Evolutionary conservation across 2,113 vertebrate genomes (phyloP).

Genomic region (Microtus pennsylvanicus): DNA sequence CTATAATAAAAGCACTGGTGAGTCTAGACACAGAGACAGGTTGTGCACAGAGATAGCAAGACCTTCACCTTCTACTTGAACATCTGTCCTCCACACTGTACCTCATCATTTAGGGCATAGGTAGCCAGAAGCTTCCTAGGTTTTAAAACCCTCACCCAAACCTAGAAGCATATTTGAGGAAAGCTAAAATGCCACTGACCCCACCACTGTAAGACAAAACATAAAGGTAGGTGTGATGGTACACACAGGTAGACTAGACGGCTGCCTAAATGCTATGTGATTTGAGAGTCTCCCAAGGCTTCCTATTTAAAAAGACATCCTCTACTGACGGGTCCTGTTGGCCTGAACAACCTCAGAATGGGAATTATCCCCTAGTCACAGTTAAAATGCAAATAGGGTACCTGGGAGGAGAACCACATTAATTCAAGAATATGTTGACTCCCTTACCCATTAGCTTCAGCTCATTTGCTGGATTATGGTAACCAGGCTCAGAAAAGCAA

Average conservation of each 20-base stretch:
- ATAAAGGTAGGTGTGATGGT: background rate
- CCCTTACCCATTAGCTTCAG: constrained; percentile 39
- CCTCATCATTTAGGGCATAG: background rate
- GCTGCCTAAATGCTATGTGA: background rate
- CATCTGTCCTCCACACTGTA: background rate
- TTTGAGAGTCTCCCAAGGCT: constrained; percentile 17
- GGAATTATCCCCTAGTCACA: constrained; percentile 27
- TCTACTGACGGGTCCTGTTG: background rate
- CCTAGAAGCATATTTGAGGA: background rate
- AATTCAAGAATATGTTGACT: constrained; percentile 13
- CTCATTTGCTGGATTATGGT: constrained; percentile 41
- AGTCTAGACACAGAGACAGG: background rate
- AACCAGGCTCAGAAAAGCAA: constrained; percentile 12
- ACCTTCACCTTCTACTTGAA: background rate
- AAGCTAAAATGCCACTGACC: background rate
- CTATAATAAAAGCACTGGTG: background rate
- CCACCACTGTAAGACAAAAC: background rate
- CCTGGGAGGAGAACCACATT: constrained; percentile 10
- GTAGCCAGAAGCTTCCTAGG: constrained; percentile 33
- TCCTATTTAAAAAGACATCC: constrained; percentile 38
- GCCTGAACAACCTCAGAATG: constrained; percentile 13
- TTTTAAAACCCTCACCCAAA: background rate
- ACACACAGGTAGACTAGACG: background rate
- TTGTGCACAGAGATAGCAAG: background rate
- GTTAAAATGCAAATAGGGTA: constrained; percentile 55